Evolutionary conservation across 2,888 invertebrate species (phyloP).

Genomic region (Rhogogaster chlorosoma): DNA sequence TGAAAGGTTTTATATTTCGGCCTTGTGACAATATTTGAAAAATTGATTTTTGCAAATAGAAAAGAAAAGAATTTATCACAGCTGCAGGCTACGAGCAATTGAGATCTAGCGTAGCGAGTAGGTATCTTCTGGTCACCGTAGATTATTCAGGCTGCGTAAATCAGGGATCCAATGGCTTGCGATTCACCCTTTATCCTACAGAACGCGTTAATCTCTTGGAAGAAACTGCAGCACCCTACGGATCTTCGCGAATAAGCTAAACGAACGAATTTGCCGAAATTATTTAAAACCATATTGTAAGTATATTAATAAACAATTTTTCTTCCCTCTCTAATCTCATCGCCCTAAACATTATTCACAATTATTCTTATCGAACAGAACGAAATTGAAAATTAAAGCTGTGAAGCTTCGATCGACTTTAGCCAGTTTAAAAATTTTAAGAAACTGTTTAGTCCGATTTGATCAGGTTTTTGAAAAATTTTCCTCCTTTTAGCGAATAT

Average conservation of each 20-base stretch:
- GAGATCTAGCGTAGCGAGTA: not conserved
- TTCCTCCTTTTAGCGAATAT: too few relatives aligned
- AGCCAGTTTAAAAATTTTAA: too few relatives aligned
- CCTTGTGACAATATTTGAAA: not conserved
- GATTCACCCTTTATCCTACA: conserved; percentile 8
- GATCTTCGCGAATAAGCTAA: not conserved
- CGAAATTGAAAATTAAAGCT: too few relatives aligned
- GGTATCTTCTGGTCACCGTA: not conserved
- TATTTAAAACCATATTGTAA: not conserved
- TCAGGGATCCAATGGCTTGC: conserved; percentile 18
- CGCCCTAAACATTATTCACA: not conserved
- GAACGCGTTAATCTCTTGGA: conserved; percentile 32
- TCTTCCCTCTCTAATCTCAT: too few relatives aligned
- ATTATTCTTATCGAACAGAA: not conserved
- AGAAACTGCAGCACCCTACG: not conserved
- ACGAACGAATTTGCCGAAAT: not conserved
- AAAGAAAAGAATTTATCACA: not conserved
- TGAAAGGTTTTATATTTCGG: too few relatives aligned
- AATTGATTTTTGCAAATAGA: not conserved
- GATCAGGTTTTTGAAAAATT: too few relatives aligned
- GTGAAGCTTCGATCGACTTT: too few relatives aligned
- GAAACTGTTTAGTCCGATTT: too few relatives aligned
- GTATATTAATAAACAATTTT: not conserved
- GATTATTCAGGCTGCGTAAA: conserved; percentile 28
- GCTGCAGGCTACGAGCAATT: not conserved